Percentiles rank a stretch among this genome's conserved stretches.
These are phyloP conservation scores for Eumeta japonica DNA, from an alignment of 1,140 invertebrate genomes.

Conservation along the genomic window DNA sequence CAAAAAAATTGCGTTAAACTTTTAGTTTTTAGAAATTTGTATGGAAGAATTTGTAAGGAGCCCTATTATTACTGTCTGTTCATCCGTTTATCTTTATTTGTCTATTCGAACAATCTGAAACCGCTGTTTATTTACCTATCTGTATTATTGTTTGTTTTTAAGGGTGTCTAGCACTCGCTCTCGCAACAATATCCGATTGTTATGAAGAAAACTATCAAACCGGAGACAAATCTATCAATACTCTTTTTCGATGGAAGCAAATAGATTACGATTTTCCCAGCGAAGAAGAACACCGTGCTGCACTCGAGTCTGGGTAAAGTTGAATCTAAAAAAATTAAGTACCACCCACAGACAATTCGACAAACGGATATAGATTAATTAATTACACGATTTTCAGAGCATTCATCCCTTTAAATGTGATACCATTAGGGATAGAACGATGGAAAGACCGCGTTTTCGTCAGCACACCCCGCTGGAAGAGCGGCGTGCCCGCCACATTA, in stretches of 20 bases:
- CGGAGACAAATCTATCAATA: conserved; percentile 22
- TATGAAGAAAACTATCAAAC: not conserved
- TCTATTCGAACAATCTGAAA: too few relatives aligned
- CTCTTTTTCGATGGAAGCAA: conserved; percentile 49
- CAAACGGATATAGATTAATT: too few relatives aligned
- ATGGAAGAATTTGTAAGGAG: too few relatives aligned
- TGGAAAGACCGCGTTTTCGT: conserved; percentile 68
- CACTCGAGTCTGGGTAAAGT: conserved; percentile 32
- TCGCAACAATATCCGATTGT: not conserved
- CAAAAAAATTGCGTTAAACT: too few relatives aligned
- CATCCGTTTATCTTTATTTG: too few relatives aligned
- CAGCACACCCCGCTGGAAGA: conserved; percentile 79
- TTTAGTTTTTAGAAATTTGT: too few relatives aligned
- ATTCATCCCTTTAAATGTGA: conserved; percentile 70
- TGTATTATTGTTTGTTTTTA: too few relatives aligned
- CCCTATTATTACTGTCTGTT: too few relatives aligned
- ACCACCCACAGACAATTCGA: not conserved
- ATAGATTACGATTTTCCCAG: conserved; percentile 42
- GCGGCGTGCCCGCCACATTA: conserved; percentile 70
- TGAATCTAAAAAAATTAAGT: not conserved
- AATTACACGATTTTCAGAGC: too few relatives aligned
- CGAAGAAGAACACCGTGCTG: conserved; percentile 20
- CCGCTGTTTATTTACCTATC: too few relatives aligned
- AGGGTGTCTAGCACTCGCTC: too few relatives aligned
- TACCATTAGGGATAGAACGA: conserved; percentile 72